Percentiles rank a stretch among this genome's conserved stretches.
phyloP scores from a whole-genome alignment of 2,797 vertebrate species.

The Danio aesculapii region DNA sequence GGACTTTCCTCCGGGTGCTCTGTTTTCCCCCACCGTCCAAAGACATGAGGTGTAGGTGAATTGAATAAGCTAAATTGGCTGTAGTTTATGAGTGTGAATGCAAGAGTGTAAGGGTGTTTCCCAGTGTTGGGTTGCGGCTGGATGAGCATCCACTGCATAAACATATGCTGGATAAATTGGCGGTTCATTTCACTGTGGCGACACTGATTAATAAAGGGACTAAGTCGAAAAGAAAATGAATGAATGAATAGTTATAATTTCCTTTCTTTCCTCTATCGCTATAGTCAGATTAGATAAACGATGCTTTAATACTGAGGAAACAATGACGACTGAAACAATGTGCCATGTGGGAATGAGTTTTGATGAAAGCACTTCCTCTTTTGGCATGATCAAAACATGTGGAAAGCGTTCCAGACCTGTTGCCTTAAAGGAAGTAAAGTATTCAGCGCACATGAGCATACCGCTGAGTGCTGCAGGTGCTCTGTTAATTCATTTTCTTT shows the following conservation, averaged over 20 bases:
- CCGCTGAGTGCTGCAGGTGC: constrained; percentile 8
- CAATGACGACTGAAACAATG: background rate
- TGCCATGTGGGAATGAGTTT: constrained; percentile 14
- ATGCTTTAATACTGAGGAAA: background rate
- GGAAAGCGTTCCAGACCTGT: constrained; percentile 2
- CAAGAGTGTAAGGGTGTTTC: too few relatives aligned
- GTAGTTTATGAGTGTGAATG: too few relatives aligned
- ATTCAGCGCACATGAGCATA: background rate
- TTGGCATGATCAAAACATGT: background rate
- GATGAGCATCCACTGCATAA: too few relatives aligned
- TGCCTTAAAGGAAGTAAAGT: background rate
- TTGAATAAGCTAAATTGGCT: too few relatives aligned
- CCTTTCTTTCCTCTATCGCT: background rate
- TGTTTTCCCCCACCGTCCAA: too few relatives aligned
- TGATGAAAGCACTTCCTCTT: constrained; percentile 2
- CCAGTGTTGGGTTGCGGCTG: too few relatives aligned
- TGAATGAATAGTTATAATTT: background rate
- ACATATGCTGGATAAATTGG: too few relatives aligned
- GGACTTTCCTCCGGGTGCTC: too few relatives aligned
- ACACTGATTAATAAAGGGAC: too few relatives aligned
- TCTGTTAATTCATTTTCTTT: constrained; percentile 26
- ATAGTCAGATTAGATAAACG: background rate
- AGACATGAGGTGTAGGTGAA: too few relatives aligned
- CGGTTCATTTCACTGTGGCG: too few relatives aligned
- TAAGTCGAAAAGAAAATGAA: too few relatives aligned